Evolutionary conservation across 2,888 invertebrate genomes (phyloP).

Genomic region (Eupithecia subumbrata): DNA sequence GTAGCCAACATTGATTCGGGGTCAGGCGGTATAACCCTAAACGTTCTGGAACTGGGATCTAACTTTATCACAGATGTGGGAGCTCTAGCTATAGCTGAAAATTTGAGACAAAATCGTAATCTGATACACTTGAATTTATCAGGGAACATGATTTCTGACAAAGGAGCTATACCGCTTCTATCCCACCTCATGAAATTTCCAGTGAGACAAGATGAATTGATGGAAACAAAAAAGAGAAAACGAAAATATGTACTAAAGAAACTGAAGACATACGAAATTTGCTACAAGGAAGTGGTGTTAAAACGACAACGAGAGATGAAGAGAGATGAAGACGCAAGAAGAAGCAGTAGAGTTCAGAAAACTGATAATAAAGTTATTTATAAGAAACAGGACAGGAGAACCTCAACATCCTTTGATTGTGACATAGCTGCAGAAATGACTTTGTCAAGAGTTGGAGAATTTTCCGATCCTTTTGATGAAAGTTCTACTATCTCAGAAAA

Average conservation of each 20-base stretch:
- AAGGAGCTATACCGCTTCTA: slow-evolving; percentile 55
- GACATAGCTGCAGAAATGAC: slow-evolving; percentile 36
- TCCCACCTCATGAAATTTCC: slow-evolving; percentile 54
- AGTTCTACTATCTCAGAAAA: slow-evolving; percentile 42
- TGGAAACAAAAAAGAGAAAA: slow-evolving; percentile 40
- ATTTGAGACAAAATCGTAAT: slow-evolving; percentile 58
- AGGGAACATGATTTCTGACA: slow-evolving; percentile 58
- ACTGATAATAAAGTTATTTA: background rate
- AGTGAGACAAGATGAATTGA: slow-evolving; percentile 50
- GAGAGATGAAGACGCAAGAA: background rate
- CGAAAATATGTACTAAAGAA: slow-evolving; percentile 46
- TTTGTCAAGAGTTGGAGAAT: slow-evolving; percentile 47
- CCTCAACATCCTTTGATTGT: background rate
- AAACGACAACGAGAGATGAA: background rate
- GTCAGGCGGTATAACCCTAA: slow-evolving; percentile 47
- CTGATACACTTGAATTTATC: slow-evolving; percentile 62
- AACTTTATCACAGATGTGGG: slow-evolving; percentile 61
- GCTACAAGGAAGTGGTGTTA: background rate
- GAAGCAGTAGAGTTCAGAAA: background rate
- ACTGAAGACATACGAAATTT: slow-evolving; percentile 37
- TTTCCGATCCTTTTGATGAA: slow-evolving; percentile 51
- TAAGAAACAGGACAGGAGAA: background rate
- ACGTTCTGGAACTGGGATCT: slow-evolving; percentile 57
- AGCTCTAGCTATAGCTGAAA: slow-evolving; percentile 51
- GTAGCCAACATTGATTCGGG: slow-evolving; percentile 47